Percentiles rank a stretch among this genome's conserved stretches.
Conservation (phyloP, 2,888 invertebrate species). For the Hyppa rectilinea region DNA sequence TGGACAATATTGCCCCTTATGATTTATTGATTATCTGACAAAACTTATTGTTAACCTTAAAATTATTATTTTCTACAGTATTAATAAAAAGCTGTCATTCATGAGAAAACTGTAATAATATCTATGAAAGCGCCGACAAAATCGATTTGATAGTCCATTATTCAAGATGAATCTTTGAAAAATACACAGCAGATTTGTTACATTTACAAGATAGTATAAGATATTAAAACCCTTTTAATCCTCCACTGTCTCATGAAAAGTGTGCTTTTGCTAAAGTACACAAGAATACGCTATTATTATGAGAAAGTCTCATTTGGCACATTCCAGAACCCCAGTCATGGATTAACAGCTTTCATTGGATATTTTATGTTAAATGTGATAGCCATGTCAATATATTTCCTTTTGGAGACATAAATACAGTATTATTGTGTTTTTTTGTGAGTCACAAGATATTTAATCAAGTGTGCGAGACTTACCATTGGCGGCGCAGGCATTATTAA, state of each 20-base stretch:
- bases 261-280: conserved; percentile 22
- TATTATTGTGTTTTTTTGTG: conserved; percentile 63
- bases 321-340: conserved; percentile 25
- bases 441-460: conserved; percentile 76
- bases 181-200: background rate
- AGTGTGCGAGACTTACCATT: conserved; percentile 84
- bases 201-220: conserved; percentile 6
- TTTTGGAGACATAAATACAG: conserved; percentile 22
- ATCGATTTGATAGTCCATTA: background rate
- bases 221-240: conserved; percentile 10
- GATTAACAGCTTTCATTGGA: conserved; percentile 7
- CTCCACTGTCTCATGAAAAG: conserved; percentile 1
- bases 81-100: background rate
- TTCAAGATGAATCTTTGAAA: background rate
- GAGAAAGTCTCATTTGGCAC: conserved; percentile 31
- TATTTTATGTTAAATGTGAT: conserved; percentile 16
- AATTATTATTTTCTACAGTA: background rate
- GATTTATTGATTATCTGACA: background rate
- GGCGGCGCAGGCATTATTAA: conserved; percentile 84
- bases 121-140: background rate
- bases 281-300: conserved; percentile 28
- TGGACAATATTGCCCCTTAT: too few species aligned
- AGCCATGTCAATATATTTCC: background rate
- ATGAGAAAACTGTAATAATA: background rate
- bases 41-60: background rate